Conservation (phyloP, 2,888 invertebrate species). For the Metopia argyrocephala region DNA sequence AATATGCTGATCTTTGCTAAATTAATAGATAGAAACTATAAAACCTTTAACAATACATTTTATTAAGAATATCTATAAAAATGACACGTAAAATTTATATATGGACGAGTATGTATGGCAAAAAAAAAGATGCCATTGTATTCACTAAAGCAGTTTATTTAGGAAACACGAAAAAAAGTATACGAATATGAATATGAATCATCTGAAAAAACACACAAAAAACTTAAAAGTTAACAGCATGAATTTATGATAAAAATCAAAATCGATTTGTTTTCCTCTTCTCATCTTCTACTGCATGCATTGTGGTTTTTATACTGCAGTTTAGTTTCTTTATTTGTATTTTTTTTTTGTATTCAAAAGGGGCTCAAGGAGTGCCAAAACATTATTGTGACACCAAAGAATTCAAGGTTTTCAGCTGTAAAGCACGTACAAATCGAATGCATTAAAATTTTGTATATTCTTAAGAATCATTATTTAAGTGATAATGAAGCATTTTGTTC, state of each 20-base stretch:
- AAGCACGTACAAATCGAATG: neutral
- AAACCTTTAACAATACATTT: neutral
- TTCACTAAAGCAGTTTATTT: conserved; percentile 41
- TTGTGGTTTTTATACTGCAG: conserved; percentile 2
- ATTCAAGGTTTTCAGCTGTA: conserved; percentile 46
- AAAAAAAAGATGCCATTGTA: conserved; percentile 35
- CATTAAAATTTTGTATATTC: no score
- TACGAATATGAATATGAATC: conserved; percentile 70
- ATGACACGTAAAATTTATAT: neutral
- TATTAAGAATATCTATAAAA: conserved; percentile 24
- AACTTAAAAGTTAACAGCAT: conserved; percentile 66
- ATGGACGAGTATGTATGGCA: neutral
- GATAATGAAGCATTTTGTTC: no score
- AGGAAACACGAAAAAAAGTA: neutral
- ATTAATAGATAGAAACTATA: conserved; percentile 27
- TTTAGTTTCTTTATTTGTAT: conserved; percentile 23
- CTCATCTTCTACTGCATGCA: neutral
- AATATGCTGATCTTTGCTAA: conserved; percentile 38
- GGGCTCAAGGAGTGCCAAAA: conserved; percentile 57
- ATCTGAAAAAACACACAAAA: no score
- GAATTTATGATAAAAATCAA: conserved; percentile 70
- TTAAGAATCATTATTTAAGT: neutral
- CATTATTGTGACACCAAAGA: conserved; percentile 1
- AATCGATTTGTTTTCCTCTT: conserved; percentile 71
- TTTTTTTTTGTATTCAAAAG: neutral